Conservation (phyloP, 2,888 invertebrate species). For the Volucella bombylans region DNA sequence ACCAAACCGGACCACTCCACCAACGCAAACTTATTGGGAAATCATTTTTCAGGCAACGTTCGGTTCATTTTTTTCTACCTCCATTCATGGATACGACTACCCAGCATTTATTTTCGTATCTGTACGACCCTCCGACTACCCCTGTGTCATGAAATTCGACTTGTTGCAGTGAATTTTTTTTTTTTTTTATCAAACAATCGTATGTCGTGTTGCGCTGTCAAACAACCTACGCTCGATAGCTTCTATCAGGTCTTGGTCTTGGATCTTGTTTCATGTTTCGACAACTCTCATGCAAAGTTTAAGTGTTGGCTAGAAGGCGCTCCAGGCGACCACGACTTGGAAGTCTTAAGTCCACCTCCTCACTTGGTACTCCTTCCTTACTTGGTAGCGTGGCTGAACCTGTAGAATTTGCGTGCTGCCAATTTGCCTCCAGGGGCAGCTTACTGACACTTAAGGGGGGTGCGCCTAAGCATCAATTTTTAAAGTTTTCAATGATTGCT, state of each 20-base stretch:
- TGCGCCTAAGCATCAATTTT: constrained; percentile 7
- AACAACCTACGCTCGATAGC: constrained; percentile 63
- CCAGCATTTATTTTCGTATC: constrained; percentile 43
- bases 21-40: constrained; percentile 14
- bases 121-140: constrained; percentile 23
- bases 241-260: constrained; percentile 28
- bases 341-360: neutral
- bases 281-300: neutral
- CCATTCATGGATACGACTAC: constrained; percentile 48
- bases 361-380: neutral
- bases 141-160: constrained; percentile 12
- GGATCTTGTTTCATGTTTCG: neutral
- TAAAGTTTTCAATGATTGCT: constrained; percentile 51
- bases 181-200: constrained; percentile 62
- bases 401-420: neutral
- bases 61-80: constrained; percentile 3
- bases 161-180: constrained; percentile 56
- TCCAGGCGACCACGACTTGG: constrained; percentile 48
- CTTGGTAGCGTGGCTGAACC: neutral
- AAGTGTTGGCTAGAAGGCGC: constrained; percentile 54
- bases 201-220: constrained; percentile 66
- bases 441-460: neutral
- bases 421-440: neutral
- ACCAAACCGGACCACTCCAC: constrained; percentile 5
- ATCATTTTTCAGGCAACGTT: constrained; percentile 25